These are phyloP conservation scores for Typhlichthys subterraneus DNA, from an alignment of 2,797 vertebrate genomes.

Conservation along the genomic window DNA sequence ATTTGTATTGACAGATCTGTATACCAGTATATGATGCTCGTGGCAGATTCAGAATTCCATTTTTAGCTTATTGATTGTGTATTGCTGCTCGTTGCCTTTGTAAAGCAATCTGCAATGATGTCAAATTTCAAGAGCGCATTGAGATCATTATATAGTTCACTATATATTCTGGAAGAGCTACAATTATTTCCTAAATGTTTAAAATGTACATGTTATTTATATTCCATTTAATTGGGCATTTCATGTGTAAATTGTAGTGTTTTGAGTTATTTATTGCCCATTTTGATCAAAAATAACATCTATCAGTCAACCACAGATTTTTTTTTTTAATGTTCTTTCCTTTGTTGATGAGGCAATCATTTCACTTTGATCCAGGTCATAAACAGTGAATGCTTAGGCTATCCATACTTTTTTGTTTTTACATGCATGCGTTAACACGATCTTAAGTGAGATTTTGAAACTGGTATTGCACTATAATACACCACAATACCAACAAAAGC, in stretches of 20 bases:
- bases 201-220: no score
- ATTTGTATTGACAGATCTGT: slow-evolving; percentile 33
- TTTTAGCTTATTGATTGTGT: slow-evolving; percentile 64
- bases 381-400: slow-evolving; percentile 31
- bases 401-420: slow-evolving; percentile 35
- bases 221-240: no score
- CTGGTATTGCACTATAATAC: slow-evolving; percentile 49
- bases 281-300: no score
- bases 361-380: slow-evolving; percentile 17
- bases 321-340: neutral
- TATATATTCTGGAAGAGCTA: slow-evolving; percentile 20
- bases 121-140: slow-evolving; percentile 32
- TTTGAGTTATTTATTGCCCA: no score
- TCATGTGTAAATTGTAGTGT: no score
- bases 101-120: slow-evolving; percentile 19
- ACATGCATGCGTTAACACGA: slow-evolving; percentile 56
- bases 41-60: slow-evolving; percentile 40
- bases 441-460: slow-evolving; percentile 33
- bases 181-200: neutral
- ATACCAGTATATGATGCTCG: slow-evolving; percentile 40
- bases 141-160: slow-evolving; percentile 20
- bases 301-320: slow-evolving; percentile 1
- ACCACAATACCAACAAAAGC: slow-evolving; percentile 55
- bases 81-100: slow-evolving; percentile 34
- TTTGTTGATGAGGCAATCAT: neutral